Base-by-base conservation (phyloP, 2,888 invertebrate genomes). In the Unio pictorum region DNA sequence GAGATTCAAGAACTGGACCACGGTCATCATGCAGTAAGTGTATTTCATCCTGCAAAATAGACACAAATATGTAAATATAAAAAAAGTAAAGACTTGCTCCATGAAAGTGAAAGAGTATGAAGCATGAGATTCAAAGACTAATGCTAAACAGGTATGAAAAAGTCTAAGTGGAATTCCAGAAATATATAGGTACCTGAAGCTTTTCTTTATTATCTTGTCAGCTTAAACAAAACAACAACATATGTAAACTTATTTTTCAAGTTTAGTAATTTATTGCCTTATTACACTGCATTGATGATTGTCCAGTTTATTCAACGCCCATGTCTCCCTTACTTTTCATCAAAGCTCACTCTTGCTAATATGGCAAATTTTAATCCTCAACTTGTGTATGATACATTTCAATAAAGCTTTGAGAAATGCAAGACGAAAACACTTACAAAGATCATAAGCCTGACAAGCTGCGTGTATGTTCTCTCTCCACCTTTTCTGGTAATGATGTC, bases 401-500 rank as follows among this genome's bases (percentile, higher is more conserved):
- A 45, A 45, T 59, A 59, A 15, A 59, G 20, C 17, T 11, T 59
- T 59, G 59, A 59, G 15, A 59, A 11, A 59, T 23, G 15, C 45
- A 45, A 45, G 11, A 45, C 15, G 11, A 45, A 45, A 45, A 45
- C 23, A 88, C 91, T 90, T 85, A 91, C 97, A 83, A 99, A 96
- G 86, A 99, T 99, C 80, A 99, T 95, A 80, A 99, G 92, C 1
- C 97, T 93, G 0, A 99, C 99, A 68, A 99, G 92, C 71, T 96
- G 96, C 0, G 98, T 99, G 91, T 98, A 99, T 0, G 98, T 97
- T 74, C 98, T 94, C 89, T 99, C 99, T 0, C 99, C 99, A 55
- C 98, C 98, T 91, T 98, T 99, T 69, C 99, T 92, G 0, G 98
- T 99, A 72, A 99, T 96, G 80, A 99, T 97, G 88, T 99, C 99